Evolutionary conservation across 1,140 invertebrate genomes (phyloP), one percentile per base, ranked within the genome.

Genomic region (Uloborus diversus): DNA sequence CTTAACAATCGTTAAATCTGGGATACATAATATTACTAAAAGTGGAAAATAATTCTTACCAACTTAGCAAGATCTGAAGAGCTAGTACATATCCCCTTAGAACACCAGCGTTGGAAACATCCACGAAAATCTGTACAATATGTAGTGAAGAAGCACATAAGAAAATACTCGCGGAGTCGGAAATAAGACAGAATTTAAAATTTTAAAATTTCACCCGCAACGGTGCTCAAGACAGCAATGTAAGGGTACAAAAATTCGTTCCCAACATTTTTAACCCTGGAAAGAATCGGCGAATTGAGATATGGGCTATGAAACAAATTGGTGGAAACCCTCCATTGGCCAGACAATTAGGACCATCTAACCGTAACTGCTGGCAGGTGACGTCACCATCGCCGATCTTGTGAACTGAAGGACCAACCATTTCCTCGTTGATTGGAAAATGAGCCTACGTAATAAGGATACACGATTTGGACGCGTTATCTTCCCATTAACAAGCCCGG

Each of bases 361-460:
- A 65, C 53, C 57, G 70, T 62, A 73, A 73, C 73, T 33, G 73
- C 73, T 78, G 73, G 30, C 30, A 37, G 66, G 66, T 78, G 73
- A 78, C 73, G 73, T 78, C 73, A 78, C 66, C 62, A 62, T 78
- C 73, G 73, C 73, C 73, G 73, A 65, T 78, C 73, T 78, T 78
- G 73, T 78, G 73, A 78, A 78, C 73, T 78, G 73, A 78, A 78
- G 73, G 73, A 65, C 73, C 62, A 65, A 65, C 73, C 73, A 47
- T 78, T 78, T 78, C 73, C 73, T 78, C 27, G 49, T 62, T 78
- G 73, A 78, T 78, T 78, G 62, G 73, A 78, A 78, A 78, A 78
- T 78, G 62, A 66, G 73, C 30, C 61, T 53, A 56, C 61, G 73
- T 78, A 78, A 78, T 78, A 78, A 78, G 73, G 73, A 78, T 78